Conservation (phyloP, 2,797 vertebrate genomes). For the Tolypeutes matacus region DNA sequence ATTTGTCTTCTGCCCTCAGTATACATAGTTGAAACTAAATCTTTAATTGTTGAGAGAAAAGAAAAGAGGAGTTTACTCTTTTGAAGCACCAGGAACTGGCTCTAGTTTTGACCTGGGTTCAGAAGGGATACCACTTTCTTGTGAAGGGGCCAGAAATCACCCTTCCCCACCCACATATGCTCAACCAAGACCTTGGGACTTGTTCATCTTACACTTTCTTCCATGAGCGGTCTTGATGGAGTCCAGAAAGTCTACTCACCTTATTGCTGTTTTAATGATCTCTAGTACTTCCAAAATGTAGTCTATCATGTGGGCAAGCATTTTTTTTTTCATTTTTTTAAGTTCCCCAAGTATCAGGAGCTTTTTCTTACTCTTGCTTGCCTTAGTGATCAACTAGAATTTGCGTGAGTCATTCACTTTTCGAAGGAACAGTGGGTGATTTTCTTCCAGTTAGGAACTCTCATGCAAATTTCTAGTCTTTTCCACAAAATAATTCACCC, state of each 20-base stretch:
- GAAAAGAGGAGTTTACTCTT: neutral
- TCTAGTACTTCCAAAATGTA: neutral
- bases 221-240: neutral
- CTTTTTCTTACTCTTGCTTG: neutral
- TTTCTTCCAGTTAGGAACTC: neutral
- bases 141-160: neutral
- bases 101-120: neutral
- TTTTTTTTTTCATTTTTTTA: neutral
- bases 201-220: neutral
- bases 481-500: neutral
- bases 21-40: neutral
- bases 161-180: neutral
- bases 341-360: neutral
- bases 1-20: neutral
- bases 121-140: neutral
- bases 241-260: neutral
- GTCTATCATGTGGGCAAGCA: neutral
- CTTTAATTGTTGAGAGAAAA: conserved; percentile 2
- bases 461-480: neutral
- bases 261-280: neutral
- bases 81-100: neutral
- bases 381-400: neutral
- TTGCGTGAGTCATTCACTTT: neutral
- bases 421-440: neutral
- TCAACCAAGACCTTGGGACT: neutral